Conservation (phyloP, 2,888 invertebrate species). For the Cantharis rufa region DNA sequence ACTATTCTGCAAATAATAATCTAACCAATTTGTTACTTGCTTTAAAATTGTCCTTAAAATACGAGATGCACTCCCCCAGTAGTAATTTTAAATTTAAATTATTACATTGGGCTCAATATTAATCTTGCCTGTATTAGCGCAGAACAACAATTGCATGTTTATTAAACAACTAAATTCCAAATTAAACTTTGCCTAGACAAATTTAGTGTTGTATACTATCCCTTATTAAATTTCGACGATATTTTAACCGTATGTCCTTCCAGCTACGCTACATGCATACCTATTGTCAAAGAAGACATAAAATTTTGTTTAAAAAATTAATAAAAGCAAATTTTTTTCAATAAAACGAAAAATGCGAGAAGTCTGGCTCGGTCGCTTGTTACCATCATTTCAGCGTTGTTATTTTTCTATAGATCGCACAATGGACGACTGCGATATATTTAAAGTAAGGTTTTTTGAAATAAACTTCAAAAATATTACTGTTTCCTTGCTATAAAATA, state of each 20-base stretch:
- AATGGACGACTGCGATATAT: background rate
- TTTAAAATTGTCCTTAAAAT: background rate
- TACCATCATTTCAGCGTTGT: background rate
- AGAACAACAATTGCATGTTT: background rate
- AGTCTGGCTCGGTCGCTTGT: background rate
- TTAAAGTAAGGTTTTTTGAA: background rate
- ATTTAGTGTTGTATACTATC: background rate
- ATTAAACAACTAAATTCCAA: background rate
- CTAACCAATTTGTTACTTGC: background rate
- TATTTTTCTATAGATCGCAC: background rate
- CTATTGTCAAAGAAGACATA: background rate
- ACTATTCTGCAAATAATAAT: background rate
- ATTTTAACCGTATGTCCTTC: background rate
- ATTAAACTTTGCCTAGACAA: background rate
- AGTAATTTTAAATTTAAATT: background rate
- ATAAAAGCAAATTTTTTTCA: background rate
- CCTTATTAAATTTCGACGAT: background rate
- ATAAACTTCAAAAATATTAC: background rate
- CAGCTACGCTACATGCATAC: background rate
- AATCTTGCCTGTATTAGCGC: background rate
- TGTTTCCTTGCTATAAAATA: background rate
- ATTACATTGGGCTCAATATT: background rate
- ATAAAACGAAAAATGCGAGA: background rate
- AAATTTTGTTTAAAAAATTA: background rate
- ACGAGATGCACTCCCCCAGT: background rate